These are phyloP conservation scores for Oriolus oriolus DNA, from an alignment of 2,113 vertebrate genomes.

Conservation along the genomic window DNA sequence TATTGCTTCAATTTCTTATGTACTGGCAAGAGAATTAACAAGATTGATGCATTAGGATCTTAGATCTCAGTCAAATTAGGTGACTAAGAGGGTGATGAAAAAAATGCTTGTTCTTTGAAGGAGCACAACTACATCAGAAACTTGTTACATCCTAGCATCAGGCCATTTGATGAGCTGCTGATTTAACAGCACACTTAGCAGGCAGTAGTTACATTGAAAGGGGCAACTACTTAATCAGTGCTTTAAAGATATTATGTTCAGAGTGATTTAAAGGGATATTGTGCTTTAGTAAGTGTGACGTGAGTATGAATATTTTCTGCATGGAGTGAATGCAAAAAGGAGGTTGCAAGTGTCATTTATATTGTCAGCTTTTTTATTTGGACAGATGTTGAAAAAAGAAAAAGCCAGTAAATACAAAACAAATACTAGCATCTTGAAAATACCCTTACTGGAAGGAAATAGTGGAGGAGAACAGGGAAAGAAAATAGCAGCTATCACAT, in stretches of 20 bases:
- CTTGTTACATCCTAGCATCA: slow-evolving; percentile 62
- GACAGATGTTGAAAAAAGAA: neutral
- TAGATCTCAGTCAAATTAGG: slow-evolving; percentile 77
- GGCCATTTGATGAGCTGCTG: slow-evolving; percentile 64
- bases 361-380: neutral
- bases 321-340: slow-evolving; percentile 28
- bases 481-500: neutral
- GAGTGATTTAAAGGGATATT: slow-evolving; percentile 63
- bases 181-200: slow-evolving; percentile 68
- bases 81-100: slow-evolving; percentile 72
- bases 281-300: slow-evolving; percentile 19
- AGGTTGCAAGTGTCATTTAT: slow-evolving; percentile 12
- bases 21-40: slow-evolving; percentile 75
- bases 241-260: slow-evolving; percentile 54
- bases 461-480: neutral
- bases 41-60: slow-evolving; percentile 73
- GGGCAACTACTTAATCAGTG: slow-evolving; percentile 61
- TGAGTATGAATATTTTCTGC: slow-evolving; percentile 57
- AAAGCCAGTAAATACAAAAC: neutral
- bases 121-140: slow-evolving; percentile 65
- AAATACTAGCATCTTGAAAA: neutral
- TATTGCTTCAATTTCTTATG: slow-evolving; percentile 77
- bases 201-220: slow-evolving; percentile 54
- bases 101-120: slow-evolving; percentile 66
- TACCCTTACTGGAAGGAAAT: neutral